Percentiles rank a stretch among this genome's conserved stretches.
These are phyloP conservation scores for Falco punctatus DNA, from an alignment of 2,113 vertebrate species.

Conservation along the genomic window DNA sequence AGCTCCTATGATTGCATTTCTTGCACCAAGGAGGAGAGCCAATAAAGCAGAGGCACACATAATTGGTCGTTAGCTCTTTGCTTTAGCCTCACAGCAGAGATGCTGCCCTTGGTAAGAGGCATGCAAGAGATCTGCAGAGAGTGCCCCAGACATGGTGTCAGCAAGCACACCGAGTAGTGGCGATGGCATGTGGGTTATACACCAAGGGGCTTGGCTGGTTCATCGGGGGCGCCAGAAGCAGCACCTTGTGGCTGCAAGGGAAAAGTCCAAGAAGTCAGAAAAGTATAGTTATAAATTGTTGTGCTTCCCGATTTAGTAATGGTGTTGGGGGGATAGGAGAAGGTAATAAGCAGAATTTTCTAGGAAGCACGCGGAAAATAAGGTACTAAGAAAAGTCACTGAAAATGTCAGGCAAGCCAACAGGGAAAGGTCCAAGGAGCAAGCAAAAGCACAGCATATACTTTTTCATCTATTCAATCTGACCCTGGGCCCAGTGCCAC, in stretches of 20 bases:
- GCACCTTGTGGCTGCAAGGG: not conserved
- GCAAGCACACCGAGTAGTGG: not conserved
- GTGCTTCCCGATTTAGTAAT: not conserved
- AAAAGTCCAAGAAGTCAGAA: not conserved
- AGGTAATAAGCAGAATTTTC: conserved; percentile 69
- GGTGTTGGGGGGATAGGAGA: not conserved
- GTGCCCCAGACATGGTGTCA: rapidly evolving
- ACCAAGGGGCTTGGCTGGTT: not conserved
- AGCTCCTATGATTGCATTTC: rapidly evolving
- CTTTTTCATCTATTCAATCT: conserved; percentile 76
- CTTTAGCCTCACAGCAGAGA: not conserved
- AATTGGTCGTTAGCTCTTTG: not conserved
- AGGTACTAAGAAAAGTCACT: conserved; percentile 73
- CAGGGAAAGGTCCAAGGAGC: conserved; percentile 74
- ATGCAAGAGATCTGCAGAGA: not conserved
- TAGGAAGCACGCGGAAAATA: conserved; percentile 71
- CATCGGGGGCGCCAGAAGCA: not conserved
- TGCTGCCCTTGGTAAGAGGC: not conserved
- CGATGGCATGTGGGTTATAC: rapidly evolving
- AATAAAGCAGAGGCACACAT: not conserved
- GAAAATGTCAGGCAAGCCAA: conserved; percentile 75
- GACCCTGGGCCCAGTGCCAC: conserved; percentile 75
- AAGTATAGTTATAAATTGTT: conserved; percentile 1
- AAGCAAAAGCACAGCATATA: conserved; percentile 64
- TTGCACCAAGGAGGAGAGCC: not conserved